A percentile compares a stretch with the other conserved stretches of the same genome.
phyloP scores from a whole-genome alignment of 2,113 vertebrate genomes.

The Hippocampus zosterae region DNA sequence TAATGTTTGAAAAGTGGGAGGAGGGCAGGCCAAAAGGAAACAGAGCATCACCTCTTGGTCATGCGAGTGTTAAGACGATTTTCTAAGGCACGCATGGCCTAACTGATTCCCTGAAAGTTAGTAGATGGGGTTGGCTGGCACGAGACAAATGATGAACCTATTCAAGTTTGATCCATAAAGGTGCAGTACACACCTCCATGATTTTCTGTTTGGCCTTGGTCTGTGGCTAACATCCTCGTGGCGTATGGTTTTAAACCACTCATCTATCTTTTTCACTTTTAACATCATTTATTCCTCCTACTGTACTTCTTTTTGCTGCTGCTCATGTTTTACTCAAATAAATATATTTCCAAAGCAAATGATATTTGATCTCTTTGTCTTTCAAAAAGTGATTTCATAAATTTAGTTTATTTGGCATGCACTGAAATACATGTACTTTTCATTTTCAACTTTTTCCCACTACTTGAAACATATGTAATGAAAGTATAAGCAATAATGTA shows the following conservation, averaged over 20 bases:
- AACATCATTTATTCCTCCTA: too few species aligned
- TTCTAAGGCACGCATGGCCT: background rate
- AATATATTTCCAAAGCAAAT: background rate
- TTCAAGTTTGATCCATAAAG: background rate
- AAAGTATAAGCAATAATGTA: too few species aligned
- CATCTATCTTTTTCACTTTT: background rate
- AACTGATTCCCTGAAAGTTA: background rate
- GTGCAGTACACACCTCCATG: background rate
- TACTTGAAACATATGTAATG: too few species aligned
- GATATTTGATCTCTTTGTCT: background rate
- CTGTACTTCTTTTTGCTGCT: too few species aligned
- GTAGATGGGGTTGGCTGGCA: background rate
- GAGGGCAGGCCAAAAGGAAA: background rate
- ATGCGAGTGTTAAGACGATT: background rate
- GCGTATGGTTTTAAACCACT: background rate
- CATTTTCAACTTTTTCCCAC: too few species aligned
- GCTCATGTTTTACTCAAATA: background rate
- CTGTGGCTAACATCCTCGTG: background rate
- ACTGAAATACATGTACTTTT: background rate
- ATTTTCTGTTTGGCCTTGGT: background rate
- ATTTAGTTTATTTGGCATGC: background rate
- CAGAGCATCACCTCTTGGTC: background rate
- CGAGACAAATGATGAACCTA: background rate
- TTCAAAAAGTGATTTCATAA: background rate
- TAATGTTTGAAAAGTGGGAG: slow-evolving; percentile 32